Percentiles rank a stretch among this genome's conserved stretches.
Conservation (phyloP, 2,888 invertebrate genomes). For the Drosophila longiperda region DNA sequence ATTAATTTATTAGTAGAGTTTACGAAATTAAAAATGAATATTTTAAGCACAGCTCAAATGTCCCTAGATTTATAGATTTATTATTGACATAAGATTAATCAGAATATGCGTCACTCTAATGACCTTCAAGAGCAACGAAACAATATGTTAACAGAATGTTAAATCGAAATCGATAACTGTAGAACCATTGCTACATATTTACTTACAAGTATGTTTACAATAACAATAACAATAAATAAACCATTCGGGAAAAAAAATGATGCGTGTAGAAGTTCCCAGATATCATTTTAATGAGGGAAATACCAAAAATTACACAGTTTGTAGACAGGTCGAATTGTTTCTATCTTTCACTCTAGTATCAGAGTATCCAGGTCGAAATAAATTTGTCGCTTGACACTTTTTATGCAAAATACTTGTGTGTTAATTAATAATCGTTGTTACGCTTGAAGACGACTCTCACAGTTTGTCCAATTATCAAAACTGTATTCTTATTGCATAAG, state of each 20-base stretch:
- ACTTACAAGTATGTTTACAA: background rate
- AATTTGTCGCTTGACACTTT: slow-evolving; percentile 36
- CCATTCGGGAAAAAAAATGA: background rate
- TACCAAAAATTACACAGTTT: background rate
- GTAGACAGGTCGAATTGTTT: background rate
- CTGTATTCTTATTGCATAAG: background rate
- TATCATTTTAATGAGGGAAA: slow-evolving; percentile 3
- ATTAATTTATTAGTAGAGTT: background rate
- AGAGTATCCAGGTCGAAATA: slow-evolving; percentile 29
- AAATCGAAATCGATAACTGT: background rate
- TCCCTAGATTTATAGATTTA: background rate
- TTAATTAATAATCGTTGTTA: slow-evolving; percentile 46
- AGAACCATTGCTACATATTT: background rate
- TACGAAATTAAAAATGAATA: background rate
- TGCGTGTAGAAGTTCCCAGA: background rate
- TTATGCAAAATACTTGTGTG: slow-evolving; percentile 16
- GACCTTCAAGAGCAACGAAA: background rate
- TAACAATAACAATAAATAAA: background rate
- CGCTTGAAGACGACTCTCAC: slow-evolving; percentile 28
- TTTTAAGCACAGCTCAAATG: background rate
- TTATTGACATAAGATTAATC: background rate
- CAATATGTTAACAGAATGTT: background rate
- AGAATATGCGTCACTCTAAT: background rate
- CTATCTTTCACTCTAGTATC: background rate
- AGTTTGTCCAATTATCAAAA: slow-evolving; percentile 30